Conservation (phyloP, 1,140 invertebrate genomes). For the Anastatus disparis region DNA sequence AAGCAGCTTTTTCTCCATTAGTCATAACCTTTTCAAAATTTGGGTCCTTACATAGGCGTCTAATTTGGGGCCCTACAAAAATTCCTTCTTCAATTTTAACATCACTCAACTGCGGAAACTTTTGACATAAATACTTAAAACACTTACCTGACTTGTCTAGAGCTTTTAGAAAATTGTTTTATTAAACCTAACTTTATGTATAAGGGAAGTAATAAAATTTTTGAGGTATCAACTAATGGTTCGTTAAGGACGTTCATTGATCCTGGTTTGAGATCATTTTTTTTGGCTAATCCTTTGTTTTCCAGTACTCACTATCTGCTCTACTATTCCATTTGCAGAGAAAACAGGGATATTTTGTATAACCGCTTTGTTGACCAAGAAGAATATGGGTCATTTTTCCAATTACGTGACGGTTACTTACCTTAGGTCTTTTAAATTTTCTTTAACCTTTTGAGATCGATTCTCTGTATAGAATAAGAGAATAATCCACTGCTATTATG, state of each 20-base stretch:
- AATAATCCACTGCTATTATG: too few species aligned
- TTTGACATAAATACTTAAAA: constrained; percentile 48
- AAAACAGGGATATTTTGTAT: too few species aligned
- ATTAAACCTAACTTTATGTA: not conserved
- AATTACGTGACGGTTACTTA: too few species aligned
- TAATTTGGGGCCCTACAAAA: constrained; percentile 17
- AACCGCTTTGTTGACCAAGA: too few species aligned
- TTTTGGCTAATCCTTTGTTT: too few species aligned
- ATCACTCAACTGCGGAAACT: constrained; percentile 47
- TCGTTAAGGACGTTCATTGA: not conserved
- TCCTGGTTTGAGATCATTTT: not conserved
- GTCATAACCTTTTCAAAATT: not conserved
- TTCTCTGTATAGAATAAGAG: too few species aligned
- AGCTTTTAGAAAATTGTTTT: not conserved
- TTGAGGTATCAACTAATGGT: not conserved
- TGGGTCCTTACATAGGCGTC: too few species aligned
- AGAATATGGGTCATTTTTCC: too few species aligned
- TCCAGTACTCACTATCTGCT: too few species aligned
- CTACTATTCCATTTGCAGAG: too few species aligned
- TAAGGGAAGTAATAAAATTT: not conserved
- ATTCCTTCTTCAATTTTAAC: constrained; percentile 47
- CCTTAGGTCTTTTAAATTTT: too few species aligned
- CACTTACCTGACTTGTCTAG: constrained; percentile 46
- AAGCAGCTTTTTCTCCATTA: not conserved
- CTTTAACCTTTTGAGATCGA: too few species aligned